phyloP scores from a whole-genome alignment of 2,797 vertebrate species.

The Epinephelus awoara region DNA sequence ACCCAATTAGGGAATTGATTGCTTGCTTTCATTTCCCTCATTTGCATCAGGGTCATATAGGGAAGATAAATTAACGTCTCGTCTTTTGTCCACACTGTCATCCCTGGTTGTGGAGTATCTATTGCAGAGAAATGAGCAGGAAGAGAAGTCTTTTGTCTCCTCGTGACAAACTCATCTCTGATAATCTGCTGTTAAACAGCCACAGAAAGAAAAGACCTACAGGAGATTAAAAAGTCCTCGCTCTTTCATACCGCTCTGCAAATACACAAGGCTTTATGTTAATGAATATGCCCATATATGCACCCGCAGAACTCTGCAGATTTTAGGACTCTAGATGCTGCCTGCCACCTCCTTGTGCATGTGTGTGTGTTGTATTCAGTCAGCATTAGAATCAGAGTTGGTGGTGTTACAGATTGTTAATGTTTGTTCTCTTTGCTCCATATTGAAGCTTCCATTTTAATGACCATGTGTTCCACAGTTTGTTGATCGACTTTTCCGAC shows the following conservation, averaged over 20 bases:
- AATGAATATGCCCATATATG: too few relatives aligned
- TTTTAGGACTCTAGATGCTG: too few relatives aligned
- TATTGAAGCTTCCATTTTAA: too few relatives aligned
- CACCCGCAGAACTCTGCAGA: too few relatives aligned
- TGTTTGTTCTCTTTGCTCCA: too few relatives aligned
- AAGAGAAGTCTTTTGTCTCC: conserved; percentile 56
- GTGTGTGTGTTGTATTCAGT: too few relatives aligned
- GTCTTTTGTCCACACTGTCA: conserved; percentile 72
- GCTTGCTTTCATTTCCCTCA: conserved; percentile 78
- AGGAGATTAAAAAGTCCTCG: conserved; percentile 11
- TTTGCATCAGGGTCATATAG: conserved; percentile 80
- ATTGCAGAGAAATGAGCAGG: conserved; percentile 48
- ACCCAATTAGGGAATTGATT: conserved; percentile 83
- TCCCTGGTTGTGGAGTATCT: conserved; percentile 45
- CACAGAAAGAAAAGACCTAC: conserved; percentile 30
- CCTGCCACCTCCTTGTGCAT: too few relatives aligned
- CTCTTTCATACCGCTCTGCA: conserved; percentile 4
- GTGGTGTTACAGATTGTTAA: too few relatives aligned
- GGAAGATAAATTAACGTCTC: conserved; percentile 76
- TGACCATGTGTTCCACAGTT: too few relatives aligned
- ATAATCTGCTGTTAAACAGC: conserved; percentile 60
- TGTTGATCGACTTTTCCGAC: too few relatives aligned
- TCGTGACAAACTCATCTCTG: conserved; percentile 33
- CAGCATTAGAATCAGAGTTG: too few relatives aligned
- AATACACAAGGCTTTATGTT: neutral